Conservation (phyloP, 2,797 vertebrate species). For the Etheostoma nigrum region DNA sequence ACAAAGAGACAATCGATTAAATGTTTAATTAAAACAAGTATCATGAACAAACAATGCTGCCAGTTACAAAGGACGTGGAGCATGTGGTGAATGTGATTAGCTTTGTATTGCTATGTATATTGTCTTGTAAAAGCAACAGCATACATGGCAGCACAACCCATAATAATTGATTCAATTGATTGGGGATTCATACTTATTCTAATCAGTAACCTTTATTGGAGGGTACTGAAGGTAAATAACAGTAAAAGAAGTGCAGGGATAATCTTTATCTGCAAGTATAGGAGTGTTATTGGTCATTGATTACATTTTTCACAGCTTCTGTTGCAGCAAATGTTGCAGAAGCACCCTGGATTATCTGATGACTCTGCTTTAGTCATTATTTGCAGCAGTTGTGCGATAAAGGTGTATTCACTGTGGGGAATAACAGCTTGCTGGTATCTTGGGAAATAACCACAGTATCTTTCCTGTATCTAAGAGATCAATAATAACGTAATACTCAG, state of each 20-base stretch:
- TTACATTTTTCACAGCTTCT: slow-evolving; percentile 22
- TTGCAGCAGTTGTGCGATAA: slow-evolving; percentile 56
- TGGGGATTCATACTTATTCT: not conserved
- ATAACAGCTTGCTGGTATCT: slow-evolving; percentile 30
- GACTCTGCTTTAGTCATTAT: slow-evolving; percentile 51
- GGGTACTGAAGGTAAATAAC: not conserved
- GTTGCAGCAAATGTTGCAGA: slow-evolving; percentile 28
- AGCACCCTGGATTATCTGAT: slow-evolving; percentile 9
- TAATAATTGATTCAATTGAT: not conserved
- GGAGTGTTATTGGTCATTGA: slow-evolving; percentile 2
- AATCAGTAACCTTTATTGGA: slow-evolving; percentile 1
- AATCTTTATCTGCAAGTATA: not conserved
- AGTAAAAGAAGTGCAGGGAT: slow-evolving; percentile 4
- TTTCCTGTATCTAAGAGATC: slow-evolving; percentile 45
- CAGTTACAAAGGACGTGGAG: not conserved
- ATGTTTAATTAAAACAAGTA: not conserved
- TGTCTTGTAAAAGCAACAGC: not conserved
- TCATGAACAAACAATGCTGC: not conserved
- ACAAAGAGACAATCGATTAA: not conserved
- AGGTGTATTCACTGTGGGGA: slow-evolving; percentile 39
- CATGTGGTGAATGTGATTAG: not conserved
- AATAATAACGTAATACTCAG: slow-evolving; percentile 17
- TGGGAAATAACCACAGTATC: slow-evolving; percentile 65
- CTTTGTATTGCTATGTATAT: not conserved
- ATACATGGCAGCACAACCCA: not conserved